Evolutionary conservation across 2,113 vertebrate species (phyloP).

Genomic region (Pelecanoides urinatrix): DNA sequence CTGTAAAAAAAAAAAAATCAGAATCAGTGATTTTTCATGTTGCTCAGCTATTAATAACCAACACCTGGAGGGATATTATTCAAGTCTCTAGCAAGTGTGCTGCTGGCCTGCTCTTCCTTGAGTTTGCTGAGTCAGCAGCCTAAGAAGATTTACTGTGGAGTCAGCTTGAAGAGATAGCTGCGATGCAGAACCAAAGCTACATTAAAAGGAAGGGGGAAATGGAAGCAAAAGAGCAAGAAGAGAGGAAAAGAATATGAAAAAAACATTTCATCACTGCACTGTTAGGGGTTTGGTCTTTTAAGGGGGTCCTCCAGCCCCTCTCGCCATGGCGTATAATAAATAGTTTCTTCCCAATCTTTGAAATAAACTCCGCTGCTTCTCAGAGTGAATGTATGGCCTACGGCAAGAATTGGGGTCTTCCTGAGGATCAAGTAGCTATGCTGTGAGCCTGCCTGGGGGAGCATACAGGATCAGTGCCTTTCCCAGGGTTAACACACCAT

Average conservation of each 20-base stretch:
- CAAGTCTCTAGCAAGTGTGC: background rate
- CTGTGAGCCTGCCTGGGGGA: background rate
- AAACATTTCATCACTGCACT: background rate
- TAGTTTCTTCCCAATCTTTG: background rate
- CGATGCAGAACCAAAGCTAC: background rate
- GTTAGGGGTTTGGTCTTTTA: background rate
- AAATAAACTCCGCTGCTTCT: background rate
- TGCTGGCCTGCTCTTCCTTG: background rate
- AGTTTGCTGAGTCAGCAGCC: conserved; percentile 9
- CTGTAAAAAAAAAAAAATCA: background rate
- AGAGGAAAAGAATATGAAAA: background rate
- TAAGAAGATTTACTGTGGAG: background rate
- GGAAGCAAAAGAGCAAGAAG: background rate
- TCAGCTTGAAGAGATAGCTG: background rate
- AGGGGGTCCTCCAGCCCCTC: background rate
- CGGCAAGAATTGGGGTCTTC: background rate
- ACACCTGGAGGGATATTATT: background rate
- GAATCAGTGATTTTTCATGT: background rate
- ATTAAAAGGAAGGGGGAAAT: background rate
- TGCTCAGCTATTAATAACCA: background rate
- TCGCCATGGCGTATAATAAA: background rate
- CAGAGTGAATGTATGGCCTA: background rate
- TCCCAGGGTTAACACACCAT: background rate
- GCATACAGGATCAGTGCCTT: background rate
- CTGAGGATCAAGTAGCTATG: background rate